Evolutionary conservation across 2,113 vertebrate genomes (phyloP).

Genomic region (Petrocephalus zakoni): DNA sequence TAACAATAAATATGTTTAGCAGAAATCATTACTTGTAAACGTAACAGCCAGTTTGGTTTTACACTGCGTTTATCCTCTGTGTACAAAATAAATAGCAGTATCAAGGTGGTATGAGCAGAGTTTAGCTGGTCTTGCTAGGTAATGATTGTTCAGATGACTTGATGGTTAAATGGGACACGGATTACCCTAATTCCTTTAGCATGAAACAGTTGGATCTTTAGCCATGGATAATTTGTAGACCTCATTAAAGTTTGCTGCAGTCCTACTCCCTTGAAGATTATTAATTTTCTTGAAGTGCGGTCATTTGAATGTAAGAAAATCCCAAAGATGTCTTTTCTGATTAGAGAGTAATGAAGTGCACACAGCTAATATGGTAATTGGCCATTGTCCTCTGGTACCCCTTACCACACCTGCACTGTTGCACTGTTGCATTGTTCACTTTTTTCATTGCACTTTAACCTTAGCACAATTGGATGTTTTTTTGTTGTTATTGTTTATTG

Average conservation of each 20-base stretch:
- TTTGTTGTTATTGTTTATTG: too few species aligned
- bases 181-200: background rate
- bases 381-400: too few species aligned
- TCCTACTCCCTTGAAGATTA: background rate
- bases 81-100: background rate
- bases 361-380: conserved; percentile 1
- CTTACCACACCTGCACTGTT: too few species aligned
- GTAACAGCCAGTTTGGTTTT: background rate
- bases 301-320: background rate
- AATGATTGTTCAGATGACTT: background rate
- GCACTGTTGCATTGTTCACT: too few species aligned
- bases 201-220: background rate
- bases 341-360: conserved; percentile 14
- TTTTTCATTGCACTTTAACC: too few species aligned
- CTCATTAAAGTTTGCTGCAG: background rate
- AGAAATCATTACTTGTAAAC: background rate
- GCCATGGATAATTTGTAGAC: background rate
- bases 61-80: background rate
- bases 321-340: background rate
- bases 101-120: background rate
- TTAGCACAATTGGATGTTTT: too few species aligned
- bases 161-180: background rate
- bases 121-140: background rate
- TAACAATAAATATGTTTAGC: background rate
- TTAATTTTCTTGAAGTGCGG: background rate